These are phyloP conservation scores for Tolmerus cingulatus DNA, from an alignment of 2,888 invertebrate genomes.

Conservation along the genomic window DNA sequence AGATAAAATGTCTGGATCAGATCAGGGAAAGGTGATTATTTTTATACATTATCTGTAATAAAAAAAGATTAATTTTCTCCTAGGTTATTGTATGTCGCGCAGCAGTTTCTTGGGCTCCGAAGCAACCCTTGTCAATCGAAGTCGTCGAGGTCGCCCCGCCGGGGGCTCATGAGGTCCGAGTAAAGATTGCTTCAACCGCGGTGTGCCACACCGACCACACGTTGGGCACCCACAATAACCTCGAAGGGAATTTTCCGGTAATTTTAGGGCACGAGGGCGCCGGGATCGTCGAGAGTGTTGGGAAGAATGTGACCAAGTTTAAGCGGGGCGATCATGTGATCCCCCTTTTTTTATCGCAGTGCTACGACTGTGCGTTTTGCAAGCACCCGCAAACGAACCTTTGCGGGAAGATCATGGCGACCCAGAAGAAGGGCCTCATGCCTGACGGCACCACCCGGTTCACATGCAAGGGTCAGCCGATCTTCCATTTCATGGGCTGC, in stretches of 20 bases:
- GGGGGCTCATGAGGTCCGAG: conserved; percentile 89
- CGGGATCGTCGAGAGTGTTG: conserved; percentile 96
- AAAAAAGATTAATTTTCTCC: conserved; percentile 51
- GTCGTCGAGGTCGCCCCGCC: conserved; percentile 94
- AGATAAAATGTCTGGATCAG: neutral
- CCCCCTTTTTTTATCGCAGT: conserved; percentile 96
- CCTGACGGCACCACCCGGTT: conserved; percentile 91
- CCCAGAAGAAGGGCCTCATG: conserved; percentile 89
- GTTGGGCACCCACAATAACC: conserved; percentile 84
- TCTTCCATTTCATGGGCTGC: conserved; percentile 95
- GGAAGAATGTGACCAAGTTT: conserved; percentile 87
- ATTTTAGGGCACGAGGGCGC: conserved; percentile 96
- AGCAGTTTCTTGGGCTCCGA: conserved; percentile 96
- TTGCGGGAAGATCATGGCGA: conserved; percentile 88
- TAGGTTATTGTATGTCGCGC: conserved; percentile 90
- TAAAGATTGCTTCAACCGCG: conserved; percentile 80
- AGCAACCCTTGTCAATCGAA: conserved; percentile 87
- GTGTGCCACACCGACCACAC: conserved; percentile 96
- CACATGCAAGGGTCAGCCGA: conserved; percentile 69
- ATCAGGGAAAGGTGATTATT: neutral
- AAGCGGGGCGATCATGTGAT: conserved; percentile 94
- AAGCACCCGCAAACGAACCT: conserved; percentile 94
- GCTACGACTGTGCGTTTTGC: conserved; percentile 96
- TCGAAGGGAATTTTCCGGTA: conserved; percentile 91
- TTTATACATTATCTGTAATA: neutral